Percentiles rank a stretch among this genome's conserved stretches.
phyloP scores from a whole-genome alignment of 2,797 vertebrate species.

The Botia almorhae region DNA sequence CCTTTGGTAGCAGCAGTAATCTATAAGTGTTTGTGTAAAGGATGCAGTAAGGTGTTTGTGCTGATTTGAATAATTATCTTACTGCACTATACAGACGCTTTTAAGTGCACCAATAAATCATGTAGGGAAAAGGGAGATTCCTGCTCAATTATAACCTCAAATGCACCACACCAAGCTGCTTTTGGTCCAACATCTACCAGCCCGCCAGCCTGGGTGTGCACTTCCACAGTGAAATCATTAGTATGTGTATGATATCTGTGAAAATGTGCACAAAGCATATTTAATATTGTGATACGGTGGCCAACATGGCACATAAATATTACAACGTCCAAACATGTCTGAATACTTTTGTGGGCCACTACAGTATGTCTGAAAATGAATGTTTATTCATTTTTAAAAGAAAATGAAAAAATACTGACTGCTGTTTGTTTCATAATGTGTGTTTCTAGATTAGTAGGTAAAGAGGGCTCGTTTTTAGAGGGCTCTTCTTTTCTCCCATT shows the following conservation, averaged over 20 bases:
- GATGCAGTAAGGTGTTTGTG: constrained; percentile 17
- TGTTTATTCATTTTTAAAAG: background rate
- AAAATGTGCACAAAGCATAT: background rate
- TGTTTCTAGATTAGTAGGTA: background rate
- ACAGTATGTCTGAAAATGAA: background rate
- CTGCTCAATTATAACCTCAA: constrained; percentile 48
- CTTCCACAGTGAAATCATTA: constrained; percentile 10
- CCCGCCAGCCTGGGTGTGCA: constrained; percentile 44
- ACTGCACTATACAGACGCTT: constrained; percentile 7
- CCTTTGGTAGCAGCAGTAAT: background rate
- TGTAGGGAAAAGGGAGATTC: constrained; percentile 47
- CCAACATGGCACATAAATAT: no score
- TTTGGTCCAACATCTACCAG: constrained; percentile 30
- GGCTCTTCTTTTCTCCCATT: constrained; percentile 4
- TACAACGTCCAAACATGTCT: background rate
- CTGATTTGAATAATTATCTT: constrained; percentile 14
- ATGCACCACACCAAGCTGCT: constrained; percentile 39
- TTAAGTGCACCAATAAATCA: constrained; percentile 45
- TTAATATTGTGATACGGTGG: background rate
- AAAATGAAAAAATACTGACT: background rate
- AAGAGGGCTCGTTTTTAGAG: background rate
- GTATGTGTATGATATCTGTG: constrained; percentile 19
- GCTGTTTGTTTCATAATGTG: background rate
- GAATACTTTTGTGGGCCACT: background rate
- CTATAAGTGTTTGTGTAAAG: constrained; percentile 32